Evolutionary conservation across 1,140 invertebrate species (phyloP), one percentile per base, ranked within the genome.

Genomic region (Drosophila saltans): DNA sequence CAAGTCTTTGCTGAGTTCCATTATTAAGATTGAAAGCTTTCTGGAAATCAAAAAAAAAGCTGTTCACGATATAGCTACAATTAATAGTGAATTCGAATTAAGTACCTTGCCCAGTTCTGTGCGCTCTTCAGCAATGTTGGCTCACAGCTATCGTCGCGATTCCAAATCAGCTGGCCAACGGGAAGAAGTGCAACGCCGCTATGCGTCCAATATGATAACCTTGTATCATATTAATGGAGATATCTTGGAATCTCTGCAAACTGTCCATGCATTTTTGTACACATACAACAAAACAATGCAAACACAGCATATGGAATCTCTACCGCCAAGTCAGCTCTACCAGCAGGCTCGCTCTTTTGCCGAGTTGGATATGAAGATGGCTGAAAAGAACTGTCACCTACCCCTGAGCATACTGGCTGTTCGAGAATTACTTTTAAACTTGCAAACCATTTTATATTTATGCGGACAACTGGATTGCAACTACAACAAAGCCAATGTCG

Each of bases 371-470:
- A 8, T 86, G 6, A 71, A 74, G 39, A n/a, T 59, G 0, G 48
- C 61, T 4, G 40, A 39, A 2, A 26, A 1, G 0, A 16, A 56
- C 2, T 30, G 26, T 1, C n/a, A 10, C 3, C 24, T 77, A 1
- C 26, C 28, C 3, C 7, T 80, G 1, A 6, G 56, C 1, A 6
- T 57, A 6, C 40, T 72, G 6, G 9, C 26, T 2, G 79, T 66
- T 1, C 26, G 65, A 0, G 66, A 74, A 4, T 16, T 86, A 26
- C 56, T 88, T 5, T 24, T 67, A 1, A 58, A 57, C 1, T 41
- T 86, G 1, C 83, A 88, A 26, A 88, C 83, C 0, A 10, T 88
- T 0, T 40, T 86, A 0, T 66, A 83, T 41, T 8, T 88, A 1
- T 67, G 58, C 28, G 69, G 69, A 0, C 59, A 71, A 8, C 7